Evolutionary conservation across 2,888 invertebrate species (phyloP).

Genomic region (Dicyrtomina minuta): DNA sequence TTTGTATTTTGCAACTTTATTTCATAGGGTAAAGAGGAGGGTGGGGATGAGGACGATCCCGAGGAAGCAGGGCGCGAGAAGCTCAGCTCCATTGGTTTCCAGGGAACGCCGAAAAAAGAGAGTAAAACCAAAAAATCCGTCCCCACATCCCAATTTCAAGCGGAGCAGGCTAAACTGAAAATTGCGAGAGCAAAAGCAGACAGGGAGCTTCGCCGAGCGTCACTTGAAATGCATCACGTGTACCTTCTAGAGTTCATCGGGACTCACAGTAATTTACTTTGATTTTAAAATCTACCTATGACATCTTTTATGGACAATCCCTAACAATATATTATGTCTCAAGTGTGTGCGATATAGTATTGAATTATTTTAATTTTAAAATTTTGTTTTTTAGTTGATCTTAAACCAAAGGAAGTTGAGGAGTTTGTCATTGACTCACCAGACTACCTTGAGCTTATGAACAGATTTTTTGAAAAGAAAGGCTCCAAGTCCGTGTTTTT

Average conservation of each 20-base stretch:
- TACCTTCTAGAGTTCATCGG: constrained; percentile 70
- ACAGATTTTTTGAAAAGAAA: constrained; percentile 65
- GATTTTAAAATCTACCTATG: not conserved
- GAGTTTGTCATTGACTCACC: constrained; percentile 73
- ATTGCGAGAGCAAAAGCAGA: constrained; percentile 64
- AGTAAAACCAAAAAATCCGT: too few relatives aligned
- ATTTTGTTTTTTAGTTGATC: constrained; percentile 46
- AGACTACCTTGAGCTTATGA: constrained; percentile 64
- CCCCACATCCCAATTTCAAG: constrained; percentile 3
- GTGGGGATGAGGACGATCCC: too few relatives aligned
- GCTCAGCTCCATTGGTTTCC: too few relatives aligned
- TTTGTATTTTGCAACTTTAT: too few relatives aligned
- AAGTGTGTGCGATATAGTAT: too few relatives aligned
- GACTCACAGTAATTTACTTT: constrained; percentile 52
- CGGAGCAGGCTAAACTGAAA: constrained; percentile 46
- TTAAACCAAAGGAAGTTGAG: constrained; percentile 63
- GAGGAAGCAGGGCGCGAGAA: too few relatives aligned
- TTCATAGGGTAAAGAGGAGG: too few relatives aligned
- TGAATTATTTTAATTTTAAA: not conserved
- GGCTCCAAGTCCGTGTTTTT: constrained; percentile 67
- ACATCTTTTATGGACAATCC: not conserved
- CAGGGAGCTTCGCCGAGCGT: constrained; percentile 59
- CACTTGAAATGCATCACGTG: constrained; percentile 63
- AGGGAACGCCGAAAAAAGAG: too few relatives aligned
- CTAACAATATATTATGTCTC: too few relatives aligned